Evolutionary conservation across 1,140 invertebrate species (phyloP).

Genomic region (Chlorops oryzae): DNA sequence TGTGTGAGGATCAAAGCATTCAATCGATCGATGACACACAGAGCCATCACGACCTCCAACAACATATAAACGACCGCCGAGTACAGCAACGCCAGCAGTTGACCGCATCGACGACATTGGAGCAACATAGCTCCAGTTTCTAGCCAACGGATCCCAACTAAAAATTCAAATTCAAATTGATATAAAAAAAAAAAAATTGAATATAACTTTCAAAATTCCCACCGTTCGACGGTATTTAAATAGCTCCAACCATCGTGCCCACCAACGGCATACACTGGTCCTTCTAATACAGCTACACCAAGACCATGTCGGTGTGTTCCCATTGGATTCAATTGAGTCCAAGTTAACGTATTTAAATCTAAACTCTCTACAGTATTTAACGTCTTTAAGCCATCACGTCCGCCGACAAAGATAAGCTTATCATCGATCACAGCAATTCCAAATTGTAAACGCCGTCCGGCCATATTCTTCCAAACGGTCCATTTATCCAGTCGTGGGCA

Average conservation of each 20-base stretch:
- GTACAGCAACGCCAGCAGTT: slow-evolving; percentile 82
- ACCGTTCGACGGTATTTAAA: slow-evolving; percentile 83
- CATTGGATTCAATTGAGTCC: slow-evolving; percentile 80
- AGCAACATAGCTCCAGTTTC: slow-evolving; percentile 81
- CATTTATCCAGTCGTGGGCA: slow-evolving; percentile 78
- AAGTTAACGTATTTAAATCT: slow-evolving; percentile 69
- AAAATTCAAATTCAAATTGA: slow-evolving; percentile 2
- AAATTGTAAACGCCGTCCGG: slow-evolving; percentile 76
- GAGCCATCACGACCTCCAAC: slow-evolving; percentile 90
- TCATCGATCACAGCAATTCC: slow-evolving; percentile 82
- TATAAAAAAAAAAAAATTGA: not conserved
- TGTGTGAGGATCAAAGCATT: slow-evolving; percentile 86
- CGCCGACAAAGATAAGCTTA: slow-evolving; percentile 75
- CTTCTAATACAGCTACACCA: slow-evolving; percentile 80
- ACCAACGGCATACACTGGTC: slow-evolving; percentile 88
- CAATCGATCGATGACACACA: slow-evolving; percentile 84
- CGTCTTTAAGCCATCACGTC: slow-evolving; percentile 89
- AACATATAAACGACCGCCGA: slow-evolving; percentile 80
- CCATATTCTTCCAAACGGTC: slow-evolving; percentile 74
- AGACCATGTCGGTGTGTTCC: slow-evolving; percentile 86
- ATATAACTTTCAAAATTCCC: not conserved
- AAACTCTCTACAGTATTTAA: slow-evolving; percentile 81
- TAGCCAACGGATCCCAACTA: slow-evolving; percentile 78
- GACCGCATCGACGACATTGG: slow-evolving; percentile 81
- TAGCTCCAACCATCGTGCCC: slow-evolving; percentile 96